Percentiles rank a stretch among this genome's conserved stretches.
These are phyloP conservation scores for Scaeva pyrastri DNA, from an alignment of 2,888 invertebrate species.

Conservation along the genomic window DNA sequence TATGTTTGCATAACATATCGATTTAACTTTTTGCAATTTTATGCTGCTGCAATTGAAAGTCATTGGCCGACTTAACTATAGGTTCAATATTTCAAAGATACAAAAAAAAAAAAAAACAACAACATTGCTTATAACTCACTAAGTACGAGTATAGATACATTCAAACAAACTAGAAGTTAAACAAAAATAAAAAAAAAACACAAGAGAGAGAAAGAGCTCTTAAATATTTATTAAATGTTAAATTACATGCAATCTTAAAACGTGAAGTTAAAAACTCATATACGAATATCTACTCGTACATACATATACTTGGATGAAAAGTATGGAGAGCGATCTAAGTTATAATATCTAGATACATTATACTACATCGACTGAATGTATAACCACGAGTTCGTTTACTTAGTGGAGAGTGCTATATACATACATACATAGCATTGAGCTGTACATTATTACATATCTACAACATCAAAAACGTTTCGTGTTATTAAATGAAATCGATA, in stretches of 20 bases:
- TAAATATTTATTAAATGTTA: constrained; percentile 70
- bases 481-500: constrained; percentile 70
- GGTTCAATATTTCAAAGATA: constrained; percentile 33
- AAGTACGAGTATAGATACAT: too few relatives aligned
- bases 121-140: not conserved
- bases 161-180: not conserved
- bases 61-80: constrained; percentile 34
- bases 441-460: not conserved
- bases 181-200: not conserved
- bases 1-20: constrained; percentile 42
- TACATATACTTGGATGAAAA: not conserved
- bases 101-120: constrained; percentile 3
- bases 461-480: constrained; percentile 48
- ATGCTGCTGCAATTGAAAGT: constrained; percentile 22
- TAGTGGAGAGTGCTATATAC: constrained; percentile 22
- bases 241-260: constrained; percentile 70
- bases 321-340: not conserved
- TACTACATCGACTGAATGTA: constrained; percentile 18
- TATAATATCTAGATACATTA: constrained; percentile 3
- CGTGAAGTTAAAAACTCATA: constrained; percentile 38
- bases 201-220: constrained; percentile 22
- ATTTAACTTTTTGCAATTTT: constrained; percentile 45
- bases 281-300: not conserved
- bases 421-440: not conserved
- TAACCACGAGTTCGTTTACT: constrained; percentile 67